These are phyloP conservation scores for Conus canariensis DNA, from an alignment of 2,888 invertebrate species.

Conservation along the genomic window DNA sequence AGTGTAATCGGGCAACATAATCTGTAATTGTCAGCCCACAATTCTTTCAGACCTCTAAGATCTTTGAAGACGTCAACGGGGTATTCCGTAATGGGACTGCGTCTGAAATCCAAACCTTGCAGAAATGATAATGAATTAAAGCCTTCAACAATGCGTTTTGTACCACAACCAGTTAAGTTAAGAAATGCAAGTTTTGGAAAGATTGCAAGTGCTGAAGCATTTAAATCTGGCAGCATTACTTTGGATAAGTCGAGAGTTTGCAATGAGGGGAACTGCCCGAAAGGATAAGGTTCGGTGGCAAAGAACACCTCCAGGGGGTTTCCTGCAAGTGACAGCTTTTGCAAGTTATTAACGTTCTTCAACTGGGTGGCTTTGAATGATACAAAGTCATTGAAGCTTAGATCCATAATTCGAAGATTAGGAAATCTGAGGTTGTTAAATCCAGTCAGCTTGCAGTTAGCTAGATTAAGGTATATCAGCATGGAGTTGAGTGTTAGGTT, in stretches of 20 bases:
- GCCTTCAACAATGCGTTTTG: not conserved
- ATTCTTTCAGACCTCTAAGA: not conserved
- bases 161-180: slow-evolving; percentile 9
- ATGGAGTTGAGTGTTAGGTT: not conserved
- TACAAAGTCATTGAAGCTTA: not conserved
- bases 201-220: slow-evolving; percentile 79
- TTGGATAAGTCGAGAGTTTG: not conserved
- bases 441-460: not conserved
- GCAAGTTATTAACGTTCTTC: not conserved
- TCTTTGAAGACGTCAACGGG: not conserved
- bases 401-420: slow-evolving; percentile 6
- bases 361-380: not conserved
- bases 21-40: slow-evolving; percentile 29
- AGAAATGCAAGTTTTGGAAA: slow-evolving; percentile 76
- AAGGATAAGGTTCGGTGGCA: not conserved
- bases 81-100: not conserved
- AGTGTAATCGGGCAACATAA: slow-evolving; percentile 4
- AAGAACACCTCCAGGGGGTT: not conserved
- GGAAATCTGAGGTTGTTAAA: not conserved
- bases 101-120: slow-evolving; percentile 27
- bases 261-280: not conserved
- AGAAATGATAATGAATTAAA: slow-evolving; percentile 29
- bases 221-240: not conserved
- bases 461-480: slow-evolving; percentile 23
- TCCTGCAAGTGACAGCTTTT: not conserved